Conservation (phyloP, 2,113 vertebrate species). For the Castor canadensis region DNA sequence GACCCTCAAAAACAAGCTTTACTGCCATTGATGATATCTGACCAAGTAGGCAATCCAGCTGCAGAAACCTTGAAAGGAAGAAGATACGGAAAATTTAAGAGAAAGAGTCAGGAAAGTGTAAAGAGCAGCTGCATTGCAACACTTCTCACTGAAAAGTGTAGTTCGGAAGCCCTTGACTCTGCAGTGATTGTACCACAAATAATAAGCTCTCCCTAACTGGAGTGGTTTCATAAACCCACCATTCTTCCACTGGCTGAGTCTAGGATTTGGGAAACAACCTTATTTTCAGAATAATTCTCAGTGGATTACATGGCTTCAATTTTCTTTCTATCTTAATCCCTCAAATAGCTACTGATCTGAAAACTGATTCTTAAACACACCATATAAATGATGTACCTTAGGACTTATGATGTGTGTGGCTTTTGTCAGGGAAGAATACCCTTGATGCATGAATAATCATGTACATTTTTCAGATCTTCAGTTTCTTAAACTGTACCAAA, state of each 20-base stretch:
- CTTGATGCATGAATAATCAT: background rate
- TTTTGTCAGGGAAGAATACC: background rate
- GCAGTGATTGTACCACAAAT: background rate
- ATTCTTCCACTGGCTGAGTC: background rate
- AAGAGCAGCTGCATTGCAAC: background rate
- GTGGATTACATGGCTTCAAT: slow-evolving; percentile 32
- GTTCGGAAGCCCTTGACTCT: background rate
- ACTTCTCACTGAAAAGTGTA: background rate
- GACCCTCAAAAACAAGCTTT: slow-evolving; percentile 61
- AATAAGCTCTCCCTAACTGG: background rate
- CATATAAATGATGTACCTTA: slow-evolving; percentile 26
- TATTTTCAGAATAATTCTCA: slow-evolving; percentile 52
- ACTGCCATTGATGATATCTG: slow-evolving; percentile 73
- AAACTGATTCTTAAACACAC: slow-evolving; percentile 54
- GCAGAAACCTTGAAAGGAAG: slow-evolving; percentile 56
- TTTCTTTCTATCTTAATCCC: slow-evolving; percentile 50
- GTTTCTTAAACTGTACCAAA: slow-evolving; percentile 9
- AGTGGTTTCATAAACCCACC: background rate
- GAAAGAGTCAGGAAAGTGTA: slow-evolving; percentile 10
- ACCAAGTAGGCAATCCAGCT: slow-evolving; percentile 42
- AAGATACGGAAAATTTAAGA: slow-evolving; percentile 48
- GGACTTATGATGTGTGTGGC: background rate
- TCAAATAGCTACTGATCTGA: slow-evolving; percentile 45
- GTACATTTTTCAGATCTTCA: background rate
- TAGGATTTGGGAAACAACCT: slow-evolving; percentile 40